phyloP scores from a whole-genome alignment of 2,888 invertebrate species.

The Tortricodes alternella region DNA sequence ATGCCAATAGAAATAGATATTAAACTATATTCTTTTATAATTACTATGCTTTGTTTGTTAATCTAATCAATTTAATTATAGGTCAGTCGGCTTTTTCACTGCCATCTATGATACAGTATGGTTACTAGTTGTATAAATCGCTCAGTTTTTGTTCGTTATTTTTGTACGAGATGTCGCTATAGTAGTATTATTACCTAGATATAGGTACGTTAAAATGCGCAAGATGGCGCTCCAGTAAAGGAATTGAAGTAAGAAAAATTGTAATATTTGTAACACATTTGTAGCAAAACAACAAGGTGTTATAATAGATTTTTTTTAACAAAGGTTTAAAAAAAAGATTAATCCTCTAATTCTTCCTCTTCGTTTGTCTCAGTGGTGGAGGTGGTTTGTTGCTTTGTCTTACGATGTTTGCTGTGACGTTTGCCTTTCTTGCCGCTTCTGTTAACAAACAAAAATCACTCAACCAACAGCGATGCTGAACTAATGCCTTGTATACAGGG shows the following conservation, averaged over 20 bases:
- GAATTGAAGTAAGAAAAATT: background rate
- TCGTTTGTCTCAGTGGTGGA: background rate
- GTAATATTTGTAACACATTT: background rate
- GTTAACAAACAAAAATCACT: background rate
- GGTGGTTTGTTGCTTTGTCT: background rate
- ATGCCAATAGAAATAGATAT: too few relatives aligned
- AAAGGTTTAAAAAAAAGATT: too few relatives aligned
- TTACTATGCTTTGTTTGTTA: too few relatives aligned
- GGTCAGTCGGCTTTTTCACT: background rate
- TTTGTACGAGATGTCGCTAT: constrained; percentile 1
- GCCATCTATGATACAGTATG: constrained; percentile 4
- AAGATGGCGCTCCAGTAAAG: constrained; percentile 11
- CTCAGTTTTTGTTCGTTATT: background rate
- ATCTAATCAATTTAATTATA: too few relatives aligned
- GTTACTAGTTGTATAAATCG: background rate
- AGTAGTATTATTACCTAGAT: background rate
- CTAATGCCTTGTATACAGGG: too few relatives aligned
- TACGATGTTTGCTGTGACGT: background rate
- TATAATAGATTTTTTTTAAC: too few relatives aligned
- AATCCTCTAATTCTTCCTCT: background rate
- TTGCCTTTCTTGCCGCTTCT: background rate
- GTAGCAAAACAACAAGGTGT: too few relatives aligned
- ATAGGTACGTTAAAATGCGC: background rate
- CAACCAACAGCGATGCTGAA: too few relatives aligned
- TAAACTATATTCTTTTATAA: too few relatives aligned